A percentile compares a stretch with the other conserved stretches of the same genome.
Evolutionary conservation across 2,888 invertebrate genomes (phyloP).

Genomic region (Platycheirus albimanus): DNA sequence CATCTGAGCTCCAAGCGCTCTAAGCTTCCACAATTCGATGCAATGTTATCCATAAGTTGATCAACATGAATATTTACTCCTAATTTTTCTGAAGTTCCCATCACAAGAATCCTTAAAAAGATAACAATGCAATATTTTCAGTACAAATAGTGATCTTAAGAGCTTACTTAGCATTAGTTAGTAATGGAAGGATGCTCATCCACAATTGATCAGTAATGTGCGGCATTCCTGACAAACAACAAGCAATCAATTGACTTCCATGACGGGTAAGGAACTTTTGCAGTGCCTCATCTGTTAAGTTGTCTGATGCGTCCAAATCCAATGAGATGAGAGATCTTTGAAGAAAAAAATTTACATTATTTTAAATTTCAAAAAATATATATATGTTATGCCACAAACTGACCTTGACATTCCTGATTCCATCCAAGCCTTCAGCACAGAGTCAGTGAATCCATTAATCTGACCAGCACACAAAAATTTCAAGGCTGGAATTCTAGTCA

Average conservation of each 20-base stretch:
- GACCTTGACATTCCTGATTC: constrained; percentile 91
- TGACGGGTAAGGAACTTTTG: constrained; percentile 95
- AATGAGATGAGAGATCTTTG: constrained; percentile 90
- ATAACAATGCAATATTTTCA: neutral
- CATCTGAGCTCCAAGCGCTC: constrained; percentile 97
- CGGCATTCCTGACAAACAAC: constrained; percentile 96
- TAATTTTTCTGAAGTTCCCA: constrained; percentile 98
- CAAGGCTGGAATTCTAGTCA: constrained; percentile 92
- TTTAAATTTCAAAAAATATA: neutral
- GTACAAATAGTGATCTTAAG: no score
- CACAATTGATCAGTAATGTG: constrained; percentile 99
- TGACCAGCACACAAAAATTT: constrained; percentile 97
- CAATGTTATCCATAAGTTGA: constrained; percentile 98
- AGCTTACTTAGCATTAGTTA: constrained; percentile 94
- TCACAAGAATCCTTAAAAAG: constrained; percentile 91
- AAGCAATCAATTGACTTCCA: constrained; percentile 94
- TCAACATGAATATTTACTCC: constrained; percentile 99
- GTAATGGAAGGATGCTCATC: constrained; percentile 96
- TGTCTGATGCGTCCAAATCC: constrained; percentile 97
- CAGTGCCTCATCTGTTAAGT: constrained; percentile 95
- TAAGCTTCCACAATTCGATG: constrained; percentile 93
- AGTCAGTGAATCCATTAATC: constrained; percentile 98
- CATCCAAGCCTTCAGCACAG: constrained; percentile 95
- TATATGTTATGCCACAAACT: constrained; percentile 34
- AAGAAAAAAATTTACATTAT: neutral